Conservation (phyloP, 1,140 invertebrate genomes). For the Cherax destructor region DNA sequence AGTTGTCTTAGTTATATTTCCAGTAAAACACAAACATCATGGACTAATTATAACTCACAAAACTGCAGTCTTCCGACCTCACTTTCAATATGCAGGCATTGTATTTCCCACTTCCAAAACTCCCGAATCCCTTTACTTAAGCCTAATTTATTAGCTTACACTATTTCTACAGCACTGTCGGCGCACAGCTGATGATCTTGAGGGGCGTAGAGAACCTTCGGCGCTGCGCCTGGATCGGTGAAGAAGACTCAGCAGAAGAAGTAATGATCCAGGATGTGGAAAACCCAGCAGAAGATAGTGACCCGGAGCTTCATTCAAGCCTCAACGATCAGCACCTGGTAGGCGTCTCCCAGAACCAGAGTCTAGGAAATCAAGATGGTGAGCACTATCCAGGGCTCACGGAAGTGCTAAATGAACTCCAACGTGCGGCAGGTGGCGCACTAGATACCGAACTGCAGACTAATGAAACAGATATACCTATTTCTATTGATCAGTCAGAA, state of each 20-base stretch:
- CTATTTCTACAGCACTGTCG: slow-evolving; percentile 80
- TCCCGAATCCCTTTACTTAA: too few species aligned
- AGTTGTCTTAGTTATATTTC: too few species aligned
- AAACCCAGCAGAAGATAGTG: neutral
- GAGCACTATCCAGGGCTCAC: neutral
- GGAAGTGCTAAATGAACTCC: neutral
- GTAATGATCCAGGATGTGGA: neutral
- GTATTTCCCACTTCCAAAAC: too few species aligned
- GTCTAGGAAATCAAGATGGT: too few species aligned
- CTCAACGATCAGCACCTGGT: neutral
- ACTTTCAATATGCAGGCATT: too few species aligned
- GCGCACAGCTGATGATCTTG: slow-evolving; percentile 85
- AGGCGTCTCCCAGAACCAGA: neutral
- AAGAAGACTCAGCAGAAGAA: slow-evolving; percentile 78
- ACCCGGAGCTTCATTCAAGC: neutral
- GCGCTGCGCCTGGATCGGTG: slow-evolving; percentile 87
- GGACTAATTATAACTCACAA: too few species aligned
- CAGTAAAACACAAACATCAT: too few species aligned
- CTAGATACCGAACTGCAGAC: neutral
- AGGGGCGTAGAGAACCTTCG: slow-evolving; percentile 85
- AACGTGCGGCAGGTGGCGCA: neutral
- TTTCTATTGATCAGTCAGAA: neutral
- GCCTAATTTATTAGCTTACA: neutral
- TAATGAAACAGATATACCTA: neutral
- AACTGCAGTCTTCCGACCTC: too few species aligned